Base-by-base conservation (phyloP, 2,113 vertebrate genomes). In the Aix galericulata region DNA sequence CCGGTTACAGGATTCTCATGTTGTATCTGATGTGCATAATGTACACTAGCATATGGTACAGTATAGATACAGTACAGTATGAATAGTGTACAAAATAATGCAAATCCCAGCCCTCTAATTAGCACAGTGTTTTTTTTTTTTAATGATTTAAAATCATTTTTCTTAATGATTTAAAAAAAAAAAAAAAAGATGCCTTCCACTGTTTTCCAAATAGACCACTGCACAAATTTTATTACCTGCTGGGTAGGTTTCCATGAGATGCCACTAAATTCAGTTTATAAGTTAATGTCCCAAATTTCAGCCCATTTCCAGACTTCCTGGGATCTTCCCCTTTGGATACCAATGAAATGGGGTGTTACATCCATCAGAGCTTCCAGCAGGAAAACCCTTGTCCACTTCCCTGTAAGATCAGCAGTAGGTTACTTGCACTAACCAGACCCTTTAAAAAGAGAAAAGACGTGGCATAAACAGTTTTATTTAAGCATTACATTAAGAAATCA, bases 231-330 rank as follows among this genome's bases (percentile, higher is more conserved):
- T 27, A 27, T 27, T 80, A 82, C 1, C 0, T 55, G 4, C 16
- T 32, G 7, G 2, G 4, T 12, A 40, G 7, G 6, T 36, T 58
- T 81, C 18, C n/a, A 46, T 75, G 48, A 26, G 3, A 21, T 92
- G 27, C 5, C 36, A 17, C 27, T 29, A 27, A 77, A 94, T 77
- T 5, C 13, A 58, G 4, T 74, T 71, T 53, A 31, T 53, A 88
- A 79, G 53, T 42, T 18, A 32, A 64, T 53, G 11, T 4, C 13
- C 14, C 6, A 55, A 44, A 77, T 67, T 79, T 64, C 48, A 63
- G 32, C 8, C 17, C 15, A 26, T 69, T 66, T 69, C 26, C 17
- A 5, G 0, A 8, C 0, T 3, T 71, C 55, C 21, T 74, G 9
- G 2, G 4, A 2, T 55, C 25, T 44, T 80, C 8, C 6, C 5